phyloP scores from a whole-genome alignment of 2,888 invertebrate genomes.

The Drosophila dives region DNA sequence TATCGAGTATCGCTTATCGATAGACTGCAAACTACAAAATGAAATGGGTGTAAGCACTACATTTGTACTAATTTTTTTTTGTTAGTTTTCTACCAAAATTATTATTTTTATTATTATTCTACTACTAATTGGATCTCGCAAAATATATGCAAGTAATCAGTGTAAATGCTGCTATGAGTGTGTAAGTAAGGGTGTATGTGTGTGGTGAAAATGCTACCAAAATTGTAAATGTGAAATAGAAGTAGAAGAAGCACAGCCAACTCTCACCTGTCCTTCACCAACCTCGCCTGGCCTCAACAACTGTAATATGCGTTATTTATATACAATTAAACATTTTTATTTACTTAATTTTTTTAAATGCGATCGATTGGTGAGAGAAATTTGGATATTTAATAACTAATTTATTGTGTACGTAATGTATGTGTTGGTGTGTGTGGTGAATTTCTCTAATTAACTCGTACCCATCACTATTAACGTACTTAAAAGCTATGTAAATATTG shows the following conservation, averaged over 20 bases:
- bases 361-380: slow-evolving; percentile 14
- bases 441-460: not conserved
- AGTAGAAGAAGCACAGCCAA: slow-evolving; percentile 44
- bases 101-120: not conserved
- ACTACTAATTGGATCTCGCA: slow-evolving; percentile 28
- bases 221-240: slow-evolving; percentile 19
- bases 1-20: not conserved
- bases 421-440: not conserved
- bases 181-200: not conserved
- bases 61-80: not conserved
- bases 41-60: not conserved
- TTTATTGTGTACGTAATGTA: not conserved
- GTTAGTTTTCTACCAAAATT: not conserved
- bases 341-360: slow-evolving; percentile 15
- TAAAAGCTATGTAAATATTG: not conserved
- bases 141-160: slow-evolving; percentile 27
- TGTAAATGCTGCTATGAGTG: not conserved
- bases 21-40: not conserved
- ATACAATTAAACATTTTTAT: slow-evolving; percentile 46
- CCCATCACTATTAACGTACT: not conserved
- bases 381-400: not conserved
- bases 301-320: slow-evolving; percentile 78
- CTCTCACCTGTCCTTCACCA: slow-evolving; percentile 89
- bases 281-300: slow-evolving; percentile 92
- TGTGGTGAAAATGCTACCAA: slow-evolving; percentile 32